These are phyloP conservation scores for Sarcoramphus papa DNA, from an alignment of 2,797 vertebrate species.

Conservation along the genomic window DNA sequence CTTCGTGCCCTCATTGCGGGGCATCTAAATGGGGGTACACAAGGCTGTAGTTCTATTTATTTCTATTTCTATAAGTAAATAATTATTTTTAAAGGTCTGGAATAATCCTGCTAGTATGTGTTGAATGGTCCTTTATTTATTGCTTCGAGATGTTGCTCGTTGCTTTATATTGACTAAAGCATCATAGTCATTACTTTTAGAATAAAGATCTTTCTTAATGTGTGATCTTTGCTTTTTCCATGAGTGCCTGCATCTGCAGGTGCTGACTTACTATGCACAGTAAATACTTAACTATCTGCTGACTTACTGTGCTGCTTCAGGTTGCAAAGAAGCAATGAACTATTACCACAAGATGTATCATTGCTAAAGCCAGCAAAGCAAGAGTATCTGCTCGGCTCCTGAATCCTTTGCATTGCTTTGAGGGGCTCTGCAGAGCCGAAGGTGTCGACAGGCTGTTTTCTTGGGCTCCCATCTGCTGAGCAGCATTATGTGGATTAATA, in stretches of 20 bases:
- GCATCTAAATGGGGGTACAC: background rate
- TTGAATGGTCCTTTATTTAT: background rate
- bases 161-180: background rate
- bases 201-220: background rate
- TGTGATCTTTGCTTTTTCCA: background rate
- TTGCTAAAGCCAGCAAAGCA: background rate
- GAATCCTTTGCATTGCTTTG: background rate
- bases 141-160: background rate
- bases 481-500: background rate
- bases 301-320: background rate
- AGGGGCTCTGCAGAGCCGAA: background rate
- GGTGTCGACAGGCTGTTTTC: background rate
- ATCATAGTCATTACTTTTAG: background rate
- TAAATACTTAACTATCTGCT: background rate
- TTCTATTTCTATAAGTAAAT: background rate
- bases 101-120: background rate
- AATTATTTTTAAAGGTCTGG: background rate
- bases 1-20: background rate
- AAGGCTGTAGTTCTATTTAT: background rate
- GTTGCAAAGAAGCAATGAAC: background rate
- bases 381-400: background rate
- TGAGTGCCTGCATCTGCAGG: background rate
- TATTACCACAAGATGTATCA: accelerated
- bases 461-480: constrained; percentile 1
- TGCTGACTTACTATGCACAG: background rate